Percentiles rank a stretch among this genome's conserved stretches.
phyloP scores from a whole-genome alignment of 2,888 invertebrate species.

The Petrolisthes cinctipes region DNA sequence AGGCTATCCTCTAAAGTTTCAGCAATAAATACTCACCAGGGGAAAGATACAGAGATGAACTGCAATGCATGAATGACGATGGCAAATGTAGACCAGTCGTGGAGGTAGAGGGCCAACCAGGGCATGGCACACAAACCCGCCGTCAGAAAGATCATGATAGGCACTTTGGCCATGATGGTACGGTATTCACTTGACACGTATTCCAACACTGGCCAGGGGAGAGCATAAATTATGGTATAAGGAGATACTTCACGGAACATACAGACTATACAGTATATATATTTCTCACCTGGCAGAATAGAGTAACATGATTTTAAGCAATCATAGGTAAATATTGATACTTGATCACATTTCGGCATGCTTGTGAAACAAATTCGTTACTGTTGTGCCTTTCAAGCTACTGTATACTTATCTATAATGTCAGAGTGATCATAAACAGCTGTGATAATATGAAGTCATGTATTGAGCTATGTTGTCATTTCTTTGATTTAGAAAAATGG shows the following conservation, averaged over 20 bases:
- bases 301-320: no score
- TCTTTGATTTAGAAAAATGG: no score
- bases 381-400: no score
- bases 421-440: no score
- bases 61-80: constrained; percentile 41
- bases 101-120: constrained; percentile 85
- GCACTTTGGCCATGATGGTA: constrained; percentile 53
- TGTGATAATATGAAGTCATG: no score
- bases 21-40: constrained; percentile 31
- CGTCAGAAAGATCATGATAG: constrained; percentile 60
- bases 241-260: neutral
- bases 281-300: no score
- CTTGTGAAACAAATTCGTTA: no score
- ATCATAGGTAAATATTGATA: no score
- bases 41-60: constrained; percentile 19
- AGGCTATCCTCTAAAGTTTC: no score
- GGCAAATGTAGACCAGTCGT: constrained; percentile 76
- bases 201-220: constrained; percentile 43
- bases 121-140: constrained; percentile 81
- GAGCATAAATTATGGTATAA: neutral
- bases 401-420: no score
- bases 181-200: constrained; percentile 60
- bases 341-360: no score
- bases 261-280: neutral
- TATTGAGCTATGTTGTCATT: no score